A percentile compares a stretch with the other conserved stretches of the same genome.
Evolutionary conservation across 2,888 invertebrate species (phyloP).

Genomic region (Drosophila pseudotalamancana): DNA sequence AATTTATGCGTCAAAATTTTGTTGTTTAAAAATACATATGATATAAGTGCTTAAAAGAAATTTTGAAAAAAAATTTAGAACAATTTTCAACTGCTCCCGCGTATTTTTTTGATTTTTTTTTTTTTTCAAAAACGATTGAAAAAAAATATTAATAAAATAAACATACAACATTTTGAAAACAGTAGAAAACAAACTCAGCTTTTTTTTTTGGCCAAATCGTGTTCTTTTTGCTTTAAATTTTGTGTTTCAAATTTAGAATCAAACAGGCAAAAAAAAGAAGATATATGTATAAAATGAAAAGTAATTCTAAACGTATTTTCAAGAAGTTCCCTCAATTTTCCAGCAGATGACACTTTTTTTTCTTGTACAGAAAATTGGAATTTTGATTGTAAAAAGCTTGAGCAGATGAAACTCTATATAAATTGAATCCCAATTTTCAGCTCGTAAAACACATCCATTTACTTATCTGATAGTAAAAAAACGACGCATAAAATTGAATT

Average conservation of each 20-base stretch:
- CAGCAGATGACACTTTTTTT: too few relatives aligned
- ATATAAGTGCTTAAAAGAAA: slow-evolving; percentile 55
- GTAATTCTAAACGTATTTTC: too few relatives aligned
- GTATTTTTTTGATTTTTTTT: too few relatives aligned
- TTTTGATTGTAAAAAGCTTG: too few relatives aligned
- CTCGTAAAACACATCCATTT: background rate
- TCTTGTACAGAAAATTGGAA: too few relatives aligned
- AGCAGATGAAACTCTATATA: too few relatives aligned
- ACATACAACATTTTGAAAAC: slow-evolving; percentile 55
- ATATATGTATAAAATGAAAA: background rate
- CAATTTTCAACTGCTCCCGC: slow-evolving; percentile 26
- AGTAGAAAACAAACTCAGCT: slow-evolving; percentile 64
- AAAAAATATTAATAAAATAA: slow-evolving; percentile 30
- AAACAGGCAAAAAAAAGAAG: slow-evolving; percentile 28
- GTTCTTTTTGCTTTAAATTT: slow-evolving; percentile 49
- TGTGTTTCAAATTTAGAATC: too few relatives aligned
- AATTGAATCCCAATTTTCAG: slow-evolving; percentile 1
- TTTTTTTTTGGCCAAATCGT: slow-evolving; percentile 63
- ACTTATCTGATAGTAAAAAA: too few relatives aligned
- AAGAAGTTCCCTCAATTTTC: too few relatives aligned
- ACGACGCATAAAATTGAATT: slow-evolving; percentile 55
- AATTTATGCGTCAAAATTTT: slow-evolving; percentile 57
- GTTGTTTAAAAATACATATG: slow-evolving; percentile 32
- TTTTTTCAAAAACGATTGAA: slow-evolving; percentile 30
- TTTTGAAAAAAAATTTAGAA: slow-evolving; percentile 57